Evolutionary conservation across 2,113 vertebrate genomes (phyloP).

Genomic region (Trogon surrucura): DNA sequence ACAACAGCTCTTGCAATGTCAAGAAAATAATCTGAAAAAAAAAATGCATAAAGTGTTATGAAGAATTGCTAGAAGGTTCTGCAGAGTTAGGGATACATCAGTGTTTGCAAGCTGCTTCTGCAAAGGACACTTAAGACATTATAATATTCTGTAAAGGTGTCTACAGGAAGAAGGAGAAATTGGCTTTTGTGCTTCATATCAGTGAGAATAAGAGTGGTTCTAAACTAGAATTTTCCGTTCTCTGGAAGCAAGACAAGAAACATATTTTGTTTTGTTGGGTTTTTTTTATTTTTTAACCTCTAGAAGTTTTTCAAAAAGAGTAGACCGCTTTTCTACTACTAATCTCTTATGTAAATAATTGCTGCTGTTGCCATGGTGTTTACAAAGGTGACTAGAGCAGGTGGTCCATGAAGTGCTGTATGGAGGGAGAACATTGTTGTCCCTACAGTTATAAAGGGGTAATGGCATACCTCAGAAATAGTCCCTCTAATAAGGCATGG

Average conservation of each 20-base stretch:
- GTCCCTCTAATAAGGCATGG: not conserved
- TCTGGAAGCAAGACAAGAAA: not conserved
- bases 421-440: not conserved
- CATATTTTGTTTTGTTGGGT: not conserved
- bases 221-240: not conserved
- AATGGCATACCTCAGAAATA: not conserved
- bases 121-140: not conserved
- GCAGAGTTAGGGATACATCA: not conserved
- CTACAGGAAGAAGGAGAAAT: not conserved
- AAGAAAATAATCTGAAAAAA: not conserved
- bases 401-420: not conserved
- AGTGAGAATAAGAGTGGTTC: not conserved
- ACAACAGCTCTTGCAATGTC: not conserved
- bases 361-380: not conserved
- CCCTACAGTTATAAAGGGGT: not conserved
- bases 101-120: not conserved
- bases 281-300: not conserved
- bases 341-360: constrained; percentile 16
- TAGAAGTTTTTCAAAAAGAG: not conserved
- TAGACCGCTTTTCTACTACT: not conserved
- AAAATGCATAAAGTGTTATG: not conserved
- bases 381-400: not conserved
- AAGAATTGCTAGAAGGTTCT: not conserved
- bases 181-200: not conserved
- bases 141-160: not conserved